phyloP scores from a whole-genome alignment of 2,888 invertebrate genomes.

The Lobophora halterata region DNA sequence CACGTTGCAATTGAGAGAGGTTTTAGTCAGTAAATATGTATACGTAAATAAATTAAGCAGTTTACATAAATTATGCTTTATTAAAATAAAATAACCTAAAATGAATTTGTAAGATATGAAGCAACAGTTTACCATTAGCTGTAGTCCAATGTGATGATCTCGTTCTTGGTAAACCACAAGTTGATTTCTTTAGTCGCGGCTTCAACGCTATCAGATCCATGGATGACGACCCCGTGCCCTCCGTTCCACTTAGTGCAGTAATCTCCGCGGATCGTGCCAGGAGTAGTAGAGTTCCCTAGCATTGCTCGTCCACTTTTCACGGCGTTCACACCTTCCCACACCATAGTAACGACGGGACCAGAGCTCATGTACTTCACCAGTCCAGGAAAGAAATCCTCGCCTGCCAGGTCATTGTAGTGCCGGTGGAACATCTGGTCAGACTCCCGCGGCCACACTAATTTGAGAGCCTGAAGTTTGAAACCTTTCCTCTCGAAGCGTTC shows the following conservation, averaged over 20 bases:
- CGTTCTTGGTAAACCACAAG: neutral
- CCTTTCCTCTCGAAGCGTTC: slow-evolving; percentile 3
- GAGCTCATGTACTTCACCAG: slow-evolving; percentile 1
- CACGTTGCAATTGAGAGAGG: too few relatives aligned
- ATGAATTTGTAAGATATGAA: too few relatives aligned
- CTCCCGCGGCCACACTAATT: neutral
- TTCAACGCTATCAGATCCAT: neutral
- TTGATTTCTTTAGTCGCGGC: slow-evolving; percentile 2
- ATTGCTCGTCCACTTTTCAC: neutral
- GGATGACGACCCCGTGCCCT: neutral
- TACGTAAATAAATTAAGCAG: too few relatives aligned
- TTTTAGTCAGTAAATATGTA: too few relatives aligned
- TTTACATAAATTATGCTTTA: too few relatives aligned
- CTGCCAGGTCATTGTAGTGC: neutral
- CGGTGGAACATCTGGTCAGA: neutral
- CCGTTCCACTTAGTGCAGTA: neutral
- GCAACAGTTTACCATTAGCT: too few relatives aligned
- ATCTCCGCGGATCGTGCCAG: slow-evolving; percentile 1
- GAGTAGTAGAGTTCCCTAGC: neutral
- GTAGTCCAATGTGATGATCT: too few relatives aligned
- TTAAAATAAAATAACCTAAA: too few relatives aligned
- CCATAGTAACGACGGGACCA: slow-evolving; percentile 1
- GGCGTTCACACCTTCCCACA: slow-evolving; percentile 1
- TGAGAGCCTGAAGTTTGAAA: neutral
- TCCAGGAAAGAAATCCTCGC: neutral